Evolutionary conservation across 2,113 vertebrate genomes (phyloP).

Genomic region (Corythornis madagascariensis): DNA sequence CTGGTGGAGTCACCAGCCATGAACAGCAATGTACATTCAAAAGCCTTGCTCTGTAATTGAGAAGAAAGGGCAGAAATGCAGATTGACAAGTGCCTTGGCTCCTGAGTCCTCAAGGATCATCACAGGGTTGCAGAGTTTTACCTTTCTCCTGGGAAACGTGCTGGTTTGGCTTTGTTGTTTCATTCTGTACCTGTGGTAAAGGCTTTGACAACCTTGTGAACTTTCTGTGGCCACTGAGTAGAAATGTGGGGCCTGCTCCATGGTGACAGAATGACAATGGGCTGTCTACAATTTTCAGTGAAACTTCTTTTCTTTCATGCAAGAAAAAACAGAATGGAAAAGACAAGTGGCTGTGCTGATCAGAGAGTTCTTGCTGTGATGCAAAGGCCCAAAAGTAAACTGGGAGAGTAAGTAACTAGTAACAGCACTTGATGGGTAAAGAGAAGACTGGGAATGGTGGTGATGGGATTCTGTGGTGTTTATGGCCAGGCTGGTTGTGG

Average conservation of each 20-base stretch:
- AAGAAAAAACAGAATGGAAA: not conserved
- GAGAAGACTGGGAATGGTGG: not conserved
- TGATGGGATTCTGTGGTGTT: not conserved
- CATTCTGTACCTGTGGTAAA: not conserved
- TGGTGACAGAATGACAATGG: not conserved
- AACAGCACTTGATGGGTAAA: not conserved
- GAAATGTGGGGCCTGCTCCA: not conserved
- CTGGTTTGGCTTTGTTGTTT: not conserved
- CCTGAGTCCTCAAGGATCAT: not conserved
- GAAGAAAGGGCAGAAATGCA: slow-evolving; percentile 16
- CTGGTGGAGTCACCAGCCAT: not conserved
- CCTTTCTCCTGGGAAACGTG: not conserved
- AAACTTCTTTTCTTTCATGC: not conserved
- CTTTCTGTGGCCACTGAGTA: not conserved
- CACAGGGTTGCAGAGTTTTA: not conserved
- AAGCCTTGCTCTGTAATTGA: not conserved
- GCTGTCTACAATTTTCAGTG: not conserved
- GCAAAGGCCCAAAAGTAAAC: not conserved
- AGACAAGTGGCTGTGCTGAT: accelerated
- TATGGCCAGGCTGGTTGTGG: not conserved
- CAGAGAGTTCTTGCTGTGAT: not conserved
- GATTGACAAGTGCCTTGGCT: not conserved
- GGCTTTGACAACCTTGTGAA: not conserved
- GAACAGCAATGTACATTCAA: not conserved
- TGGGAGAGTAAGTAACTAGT: not conserved